A percentile compares a stretch with the other conserved stretches of the same genome.
Conservation (phyloP, 2,888 invertebrate species). For the Actias luna region DNA sequence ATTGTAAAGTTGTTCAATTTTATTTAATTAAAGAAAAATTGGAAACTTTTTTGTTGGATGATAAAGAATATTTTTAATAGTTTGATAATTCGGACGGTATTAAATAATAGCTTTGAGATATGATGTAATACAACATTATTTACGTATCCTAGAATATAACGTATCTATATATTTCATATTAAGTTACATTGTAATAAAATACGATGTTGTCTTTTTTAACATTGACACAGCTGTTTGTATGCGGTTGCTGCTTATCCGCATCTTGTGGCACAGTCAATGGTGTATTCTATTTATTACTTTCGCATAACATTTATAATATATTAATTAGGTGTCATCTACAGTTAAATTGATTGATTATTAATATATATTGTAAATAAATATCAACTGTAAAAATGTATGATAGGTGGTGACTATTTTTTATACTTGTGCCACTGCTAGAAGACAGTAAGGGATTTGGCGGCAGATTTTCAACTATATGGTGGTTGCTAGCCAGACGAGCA, state of each 20-base stretch:
- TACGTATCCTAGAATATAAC: background rate
- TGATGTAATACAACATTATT: background rate
- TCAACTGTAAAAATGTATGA: background rate
- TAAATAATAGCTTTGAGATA: too few relatives aligned
- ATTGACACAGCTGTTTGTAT: background rate
- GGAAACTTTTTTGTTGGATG: background rate
- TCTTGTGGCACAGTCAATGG: background rate
- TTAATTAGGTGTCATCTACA: background rate
- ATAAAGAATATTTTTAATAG: background rate
- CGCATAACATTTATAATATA: background rate
- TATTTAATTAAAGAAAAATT: background rate
- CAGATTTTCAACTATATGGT: too few relatives aligned
- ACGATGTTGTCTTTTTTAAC: background rate
- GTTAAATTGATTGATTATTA: background rate
- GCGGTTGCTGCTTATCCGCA: background rate
- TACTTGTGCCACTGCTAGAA: too few relatives aligned
- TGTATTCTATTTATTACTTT: background rate
- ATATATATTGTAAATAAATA: background rate
- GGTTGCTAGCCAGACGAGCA: too few relatives aligned
- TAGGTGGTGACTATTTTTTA: too few relatives aligned
- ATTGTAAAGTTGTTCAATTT: background rate
- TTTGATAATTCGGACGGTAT: too few relatives aligned
- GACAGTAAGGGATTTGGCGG: too few relatives aligned
- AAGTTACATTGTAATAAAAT: background rate
- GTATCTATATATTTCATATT: background rate